These are phyloP conservation scores for Formicarius rufipectus DNA, from an alignment of 2,113 vertebrate genomes.

Conservation along the genomic window DNA sequence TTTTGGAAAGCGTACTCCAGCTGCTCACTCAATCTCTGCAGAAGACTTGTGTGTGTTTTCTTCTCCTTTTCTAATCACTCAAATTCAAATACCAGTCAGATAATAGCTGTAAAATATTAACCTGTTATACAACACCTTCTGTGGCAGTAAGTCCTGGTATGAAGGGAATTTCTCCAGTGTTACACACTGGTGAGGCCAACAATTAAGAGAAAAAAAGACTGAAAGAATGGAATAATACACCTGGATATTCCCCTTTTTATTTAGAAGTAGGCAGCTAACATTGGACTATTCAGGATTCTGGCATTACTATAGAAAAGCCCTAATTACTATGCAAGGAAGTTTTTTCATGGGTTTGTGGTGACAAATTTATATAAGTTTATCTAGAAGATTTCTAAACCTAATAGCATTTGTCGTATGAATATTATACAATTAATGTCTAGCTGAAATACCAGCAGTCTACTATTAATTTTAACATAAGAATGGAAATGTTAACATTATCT, in stretches of 20 bases:
- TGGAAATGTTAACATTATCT: slow-evolving; percentile 37
- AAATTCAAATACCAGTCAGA: background rate
- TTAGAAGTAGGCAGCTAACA: background rate
- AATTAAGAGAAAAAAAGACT: background rate
- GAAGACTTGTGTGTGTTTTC: background rate
- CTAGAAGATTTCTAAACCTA: slow-evolving; percentile 61
- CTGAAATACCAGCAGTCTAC: slow-evolving; percentile 56
- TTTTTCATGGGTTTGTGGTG: slow-evolving; percentile 57
- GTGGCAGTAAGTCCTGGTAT: background rate
- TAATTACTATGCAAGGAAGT: slow-evolving; percentile 29
- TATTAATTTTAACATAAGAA: slow-evolving; percentile 67
- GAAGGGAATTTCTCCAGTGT: background rate
- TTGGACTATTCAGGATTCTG: slow-evolving; percentile 19
- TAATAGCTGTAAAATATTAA: slow-evolving; percentile 33
- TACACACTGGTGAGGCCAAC: background rate
- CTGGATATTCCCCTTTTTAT: slow-evolving; percentile 6
- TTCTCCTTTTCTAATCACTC: background rate
- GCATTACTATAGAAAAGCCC: slow-evolving; percentile 7
- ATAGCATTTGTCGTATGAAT: slow-evolving; percentile 56
- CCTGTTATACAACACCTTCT: background rate
- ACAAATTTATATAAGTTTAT: slow-evolving; percentile 69
- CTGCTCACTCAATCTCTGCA: background rate
- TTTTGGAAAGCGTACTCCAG: background rate
- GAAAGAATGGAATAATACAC: background rate
- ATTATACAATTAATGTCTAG: slow-evolving; percentile 61